These are phyloP conservation scores for Ammodytes dubius DNA, from an alignment of 2,113 vertebrate species.

Conservation along the genomic window DNA sequence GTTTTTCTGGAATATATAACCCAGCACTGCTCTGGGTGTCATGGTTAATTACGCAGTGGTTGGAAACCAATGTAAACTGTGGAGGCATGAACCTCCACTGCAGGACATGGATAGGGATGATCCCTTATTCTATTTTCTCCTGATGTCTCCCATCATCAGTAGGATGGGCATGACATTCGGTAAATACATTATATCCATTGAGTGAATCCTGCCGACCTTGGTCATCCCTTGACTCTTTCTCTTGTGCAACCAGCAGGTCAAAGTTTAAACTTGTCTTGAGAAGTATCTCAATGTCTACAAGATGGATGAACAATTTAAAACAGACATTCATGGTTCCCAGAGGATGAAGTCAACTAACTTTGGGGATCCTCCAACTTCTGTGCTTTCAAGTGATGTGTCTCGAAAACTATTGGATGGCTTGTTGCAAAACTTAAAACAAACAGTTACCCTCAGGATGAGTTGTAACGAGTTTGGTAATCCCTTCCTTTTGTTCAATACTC, in stretches of 20 bases:
- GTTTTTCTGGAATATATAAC: slow-evolving; percentile 5
- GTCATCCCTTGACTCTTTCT: neutral
- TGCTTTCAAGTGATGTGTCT: neutral
- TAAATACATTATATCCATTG: neutral
- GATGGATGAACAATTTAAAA: neutral
- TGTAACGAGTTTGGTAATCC: neutral
- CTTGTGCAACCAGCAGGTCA: neutral
- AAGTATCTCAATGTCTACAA: neutral
- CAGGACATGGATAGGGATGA: neutral
- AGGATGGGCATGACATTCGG: neutral
- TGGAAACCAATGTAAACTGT: slow-evolving; percentile 34
- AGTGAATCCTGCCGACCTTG: neutral
- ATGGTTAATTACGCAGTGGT: slow-evolving; percentile 31
- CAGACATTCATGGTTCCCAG: neutral
- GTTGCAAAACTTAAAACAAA: neutral
- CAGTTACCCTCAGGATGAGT: neutral
- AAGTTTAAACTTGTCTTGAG: neutral
- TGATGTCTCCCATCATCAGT: neutral
- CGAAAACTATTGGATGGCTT: neutral
- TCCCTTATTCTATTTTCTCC: neutral
- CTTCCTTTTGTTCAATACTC: neutral
- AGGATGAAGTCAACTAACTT: neutral
- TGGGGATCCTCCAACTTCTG: neutral
- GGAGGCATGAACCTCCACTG: neutral
- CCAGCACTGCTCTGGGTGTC: neutral